Evolutionary conservation across 1,140 invertebrate species (phyloP).

Genomic region (Bombus consobrinus): DNA sequence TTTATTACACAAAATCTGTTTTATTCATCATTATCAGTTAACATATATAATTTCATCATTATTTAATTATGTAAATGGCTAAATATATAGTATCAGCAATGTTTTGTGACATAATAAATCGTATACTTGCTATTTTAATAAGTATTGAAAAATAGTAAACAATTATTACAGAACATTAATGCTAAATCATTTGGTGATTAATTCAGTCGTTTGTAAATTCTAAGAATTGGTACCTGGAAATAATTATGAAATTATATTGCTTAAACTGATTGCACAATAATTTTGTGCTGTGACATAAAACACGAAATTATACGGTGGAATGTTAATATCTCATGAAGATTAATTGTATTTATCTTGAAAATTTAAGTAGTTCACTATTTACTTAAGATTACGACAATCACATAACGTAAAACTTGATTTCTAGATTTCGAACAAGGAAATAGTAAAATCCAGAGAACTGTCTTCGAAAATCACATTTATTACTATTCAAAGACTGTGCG

Average conservation of each 20-base stretch:
- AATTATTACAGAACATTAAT: not conserved
- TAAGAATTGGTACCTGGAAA: conserved; percentile 17
- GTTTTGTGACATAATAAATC: not conserved
- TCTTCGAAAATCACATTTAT: not conserved
- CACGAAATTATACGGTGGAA: not conserved
- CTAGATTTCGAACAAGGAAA: not conserved
- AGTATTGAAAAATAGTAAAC: not conserved
- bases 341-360: not conserved
- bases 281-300: not conserved
- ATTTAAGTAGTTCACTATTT: conserved; percentile 1
- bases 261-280: conserved; percentile 22
- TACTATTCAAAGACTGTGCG: conserved; percentile 12
- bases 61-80: conserved; percentile 17
- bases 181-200: conserved; percentile 27
- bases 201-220: not conserved
- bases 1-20: conserved; percentile 16
- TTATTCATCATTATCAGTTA: not conserved
- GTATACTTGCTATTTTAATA: not conserved
- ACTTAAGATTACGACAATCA: conserved; percentile 28
- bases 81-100: conserved; percentile 11
- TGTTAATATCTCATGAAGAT: not conserved
- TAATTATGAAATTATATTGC: conserved; percentile 34
- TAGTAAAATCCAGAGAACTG: not conserved
- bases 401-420: not conserved
- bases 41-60: conserved; percentile 17